Evolutionary conservation across 2,113 vertebrate genomes (phyloP), one percentile per base, ranked within the genome.

Genomic region (Ahaetulla prasina): DNA sequence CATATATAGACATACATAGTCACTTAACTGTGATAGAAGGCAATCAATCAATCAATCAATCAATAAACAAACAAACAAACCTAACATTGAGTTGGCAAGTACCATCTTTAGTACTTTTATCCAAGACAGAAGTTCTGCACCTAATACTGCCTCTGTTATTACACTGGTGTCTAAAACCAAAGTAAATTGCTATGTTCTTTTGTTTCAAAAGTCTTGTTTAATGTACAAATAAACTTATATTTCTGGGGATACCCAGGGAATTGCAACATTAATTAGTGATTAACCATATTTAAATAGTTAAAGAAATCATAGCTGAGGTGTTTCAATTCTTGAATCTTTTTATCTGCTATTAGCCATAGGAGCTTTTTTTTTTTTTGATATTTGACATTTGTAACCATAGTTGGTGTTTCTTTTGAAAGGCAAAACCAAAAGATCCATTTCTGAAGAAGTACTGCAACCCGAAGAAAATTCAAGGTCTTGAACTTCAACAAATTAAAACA

Each of bases 361-460:
- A 39, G 7, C 30, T 11, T 35, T 16, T 55, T 11, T 35, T 16
- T 55, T 18, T n/a, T 35, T 11, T 91, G 8, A 39, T 68, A 30
- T 27, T 92, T 92, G 87, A 47, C 3, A 89, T 22, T 60, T 49
- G 50, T 89, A 88, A 23, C 85, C 18, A 89, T 90, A 45, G 47
- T 92, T 35, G 18, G 85, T 52, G 45, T 85, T 52, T 93, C 92
- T 96, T 93, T 96, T 95, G 90, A 88, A 96, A 99, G 99, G 98
- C 98, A 96, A 99, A 99, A 95, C 98, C 98, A 92, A 98, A 98
- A 97, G 99, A 99, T 85, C 97, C 97, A 0, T 99, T 98, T 96
- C 96, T 99, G 95, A 99, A 98, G 97, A 99, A 99, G 95, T 99
- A 99, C 94, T 98, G 98, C 94, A 99, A 98, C 96, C 98, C 98